Conservation (phyloP, 2,113 vertebrate species). For the Entelurus aequoreus region DNA sequence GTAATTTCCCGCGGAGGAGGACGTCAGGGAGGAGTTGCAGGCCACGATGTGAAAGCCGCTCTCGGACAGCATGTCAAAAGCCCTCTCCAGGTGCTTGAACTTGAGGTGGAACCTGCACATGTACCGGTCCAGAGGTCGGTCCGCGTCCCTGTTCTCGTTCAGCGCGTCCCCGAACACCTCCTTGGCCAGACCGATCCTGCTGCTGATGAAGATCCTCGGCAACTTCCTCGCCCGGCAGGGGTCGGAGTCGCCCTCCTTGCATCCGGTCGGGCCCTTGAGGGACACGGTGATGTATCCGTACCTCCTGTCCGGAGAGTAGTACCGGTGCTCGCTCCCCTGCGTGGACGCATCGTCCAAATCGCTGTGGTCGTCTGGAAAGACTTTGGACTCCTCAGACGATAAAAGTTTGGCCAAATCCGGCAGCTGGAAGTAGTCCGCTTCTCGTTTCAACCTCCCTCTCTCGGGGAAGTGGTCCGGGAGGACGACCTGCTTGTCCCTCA, state of each 20-base stretch:
- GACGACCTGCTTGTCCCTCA: slow-evolving; percentile 95
- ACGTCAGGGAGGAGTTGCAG: slow-evolving; percentile 91
- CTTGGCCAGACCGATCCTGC: slow-evolving; percentile 90
- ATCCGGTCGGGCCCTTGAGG: slow-evolving; percentile 74
- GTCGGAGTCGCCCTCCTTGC: slow-evolving; percentile 83
- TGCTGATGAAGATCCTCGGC: slow-evolving; percentile 93
- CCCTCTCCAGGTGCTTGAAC: slow-evolving; percentile 93
- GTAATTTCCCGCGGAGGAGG: slow-evolving; percentile 83
- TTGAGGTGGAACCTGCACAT: slow-evolving; percentile 93
- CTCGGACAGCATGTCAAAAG: slow-evolving; percentile 97
- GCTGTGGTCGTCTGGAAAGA: slow-evolving; percentile 84
- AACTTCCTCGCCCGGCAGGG: slow-evolving; percentile 82
- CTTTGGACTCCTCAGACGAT: slow-evolving; percentile 80
- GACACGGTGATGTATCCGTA: slow-evolving; percentile 95
- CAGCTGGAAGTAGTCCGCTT: slow-evolving; percentile 95
- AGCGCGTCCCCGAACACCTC: slow-evolving; percentile 96
- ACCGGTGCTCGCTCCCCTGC: slow-evolving; percentile 80
- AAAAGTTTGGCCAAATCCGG: slow-evolving; percentile 90
- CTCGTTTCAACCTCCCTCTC: slow-evolving; percentile 87
- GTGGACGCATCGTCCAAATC: slow-evolving; percentile 90
- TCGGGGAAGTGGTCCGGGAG: slow-evolving; percentile 98
- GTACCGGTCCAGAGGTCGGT: slow-evolving; percentile 89
- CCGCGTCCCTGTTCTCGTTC: slow-evolving; percentile 89
- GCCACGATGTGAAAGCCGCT: slow-evolving; percentile 97
- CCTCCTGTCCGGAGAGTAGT: slow-evolving; percentile 80